Conservation (phyloP, 2,888 invertebrate species). For the Ophion obscuratus region DNA sequence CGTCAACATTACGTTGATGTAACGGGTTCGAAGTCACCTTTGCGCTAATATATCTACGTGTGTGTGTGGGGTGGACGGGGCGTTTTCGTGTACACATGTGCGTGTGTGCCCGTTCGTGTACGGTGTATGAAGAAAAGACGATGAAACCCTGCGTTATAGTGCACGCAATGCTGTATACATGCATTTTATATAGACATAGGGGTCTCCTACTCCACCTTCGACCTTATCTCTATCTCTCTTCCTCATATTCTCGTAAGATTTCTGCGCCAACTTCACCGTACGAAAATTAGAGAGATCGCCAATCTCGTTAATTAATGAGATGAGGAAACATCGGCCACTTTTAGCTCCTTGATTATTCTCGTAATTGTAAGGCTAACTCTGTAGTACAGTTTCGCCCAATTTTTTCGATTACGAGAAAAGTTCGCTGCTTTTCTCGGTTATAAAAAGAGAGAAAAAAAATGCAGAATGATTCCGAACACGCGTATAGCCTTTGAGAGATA, state of each 20-base stretch:
- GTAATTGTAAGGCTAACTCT: background rate
- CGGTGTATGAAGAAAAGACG: constrained; percentile 33
- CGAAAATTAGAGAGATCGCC: constrained; percentile 17
- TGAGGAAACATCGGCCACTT: background rate
- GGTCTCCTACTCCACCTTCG: constrained; percentile 59
- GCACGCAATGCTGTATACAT: constrained; percentile 59
- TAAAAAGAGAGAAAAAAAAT: background rate
- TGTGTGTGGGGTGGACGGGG: background rate
- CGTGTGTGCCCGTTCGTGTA: constrained; percentile 36
- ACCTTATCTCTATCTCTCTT: constrained; percentile 36
- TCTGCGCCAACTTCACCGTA: constrained; percentile 12
- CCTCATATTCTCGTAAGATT: constrained; percentile 4
- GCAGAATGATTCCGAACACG: background rate
- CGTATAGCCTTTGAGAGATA: background rate
- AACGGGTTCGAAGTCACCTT: background rate
- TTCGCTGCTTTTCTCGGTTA: background rate
- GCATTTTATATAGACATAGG: constrained; percentile 19
- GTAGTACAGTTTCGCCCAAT: background rate
- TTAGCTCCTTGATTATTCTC: background rate
- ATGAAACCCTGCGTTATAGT: constrained; percentile 56
- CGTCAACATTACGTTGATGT: no score
- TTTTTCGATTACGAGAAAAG: background rate
- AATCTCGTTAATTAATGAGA: constrained; percentile 24
- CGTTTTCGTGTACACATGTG: background rate
- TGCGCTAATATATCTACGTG: no score